Evolutionary conservation across 2,113 vertebrate species (phyloP).

Genomic region (Probosciger aterrimus): DNA sequence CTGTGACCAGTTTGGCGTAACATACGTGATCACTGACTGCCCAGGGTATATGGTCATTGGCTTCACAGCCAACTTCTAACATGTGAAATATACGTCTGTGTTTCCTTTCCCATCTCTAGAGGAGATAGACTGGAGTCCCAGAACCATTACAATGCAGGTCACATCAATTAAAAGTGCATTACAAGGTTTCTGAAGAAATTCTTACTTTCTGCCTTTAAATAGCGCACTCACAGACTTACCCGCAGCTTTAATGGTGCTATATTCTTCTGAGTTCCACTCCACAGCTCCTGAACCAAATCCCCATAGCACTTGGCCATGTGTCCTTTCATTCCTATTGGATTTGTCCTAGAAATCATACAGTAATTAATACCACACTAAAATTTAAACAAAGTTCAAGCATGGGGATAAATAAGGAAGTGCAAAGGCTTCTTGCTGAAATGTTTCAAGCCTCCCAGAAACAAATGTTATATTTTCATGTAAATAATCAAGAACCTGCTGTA

Average conservation of each 20-base stretch:
- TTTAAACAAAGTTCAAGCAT: neutral
- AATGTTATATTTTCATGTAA: neutral
- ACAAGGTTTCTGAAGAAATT: neutral
- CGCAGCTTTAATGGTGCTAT: constrained; percentile 93
- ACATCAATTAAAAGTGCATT: neutral
- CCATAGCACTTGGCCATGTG: constrained; percentile 99
- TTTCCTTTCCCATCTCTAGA: neutral
- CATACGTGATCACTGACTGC: neutral
- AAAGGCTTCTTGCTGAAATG: neutral
- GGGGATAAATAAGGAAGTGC: neutral
- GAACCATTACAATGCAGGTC: neutral
- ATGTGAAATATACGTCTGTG: fast-evolving
- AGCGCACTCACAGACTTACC: constrained; percentile 69
- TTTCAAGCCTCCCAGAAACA: neutral
- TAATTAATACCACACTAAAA: neutral
- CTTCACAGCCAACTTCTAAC: neutral
- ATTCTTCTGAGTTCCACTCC: constrained; percentile 98
- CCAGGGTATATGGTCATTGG: neutral
- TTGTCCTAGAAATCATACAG: constrained; percentile 79
- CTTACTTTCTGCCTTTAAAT: neutral
- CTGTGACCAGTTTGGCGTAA: neutral
- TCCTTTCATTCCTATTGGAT: constrained; percentile 98
- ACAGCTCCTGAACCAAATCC: constrained; percentile 95
- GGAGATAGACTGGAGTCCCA: neutral
- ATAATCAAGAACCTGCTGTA: neutral